These are phyloP conservation scores for Platerodrilus igneus DNA, from an alignment of 2,888 invertebrate species.

Conservation along the genomic window DNA sequence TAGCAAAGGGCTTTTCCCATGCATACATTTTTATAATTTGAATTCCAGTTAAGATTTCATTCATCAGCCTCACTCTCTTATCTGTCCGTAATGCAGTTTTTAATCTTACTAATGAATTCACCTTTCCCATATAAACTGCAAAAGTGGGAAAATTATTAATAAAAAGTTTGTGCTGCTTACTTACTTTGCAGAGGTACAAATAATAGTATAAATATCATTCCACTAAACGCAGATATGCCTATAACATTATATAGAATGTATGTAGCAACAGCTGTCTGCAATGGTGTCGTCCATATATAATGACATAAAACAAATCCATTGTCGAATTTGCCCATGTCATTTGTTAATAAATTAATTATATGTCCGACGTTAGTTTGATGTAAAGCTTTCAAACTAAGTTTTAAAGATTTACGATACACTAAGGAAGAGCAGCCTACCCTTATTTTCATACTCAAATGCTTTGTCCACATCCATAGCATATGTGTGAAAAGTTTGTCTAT, in stretches of 20 bases:
- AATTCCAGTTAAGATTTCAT: no score
- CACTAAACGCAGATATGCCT: slow-evolving; percentile 46
- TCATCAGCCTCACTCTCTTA: no score
- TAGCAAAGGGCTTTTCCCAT: no score
- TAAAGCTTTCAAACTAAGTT: slow-evolving; percentile 51
- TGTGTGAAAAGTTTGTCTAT: slow-evolving; percentile 46
- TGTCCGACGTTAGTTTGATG: slow-evolving; percentile 55
- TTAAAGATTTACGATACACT: slow-evolving; percentile 67
- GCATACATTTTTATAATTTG: no score
- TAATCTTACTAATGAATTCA: no score
- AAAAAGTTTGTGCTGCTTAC: no score
- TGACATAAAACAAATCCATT: slow-evolving; percentile 83
- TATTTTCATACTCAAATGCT: slow-evolving; percentile 81
- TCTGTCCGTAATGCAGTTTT: no score
- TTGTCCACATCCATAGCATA: slow-evolving; percentile 82
- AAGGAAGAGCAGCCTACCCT: slow-evolving; percentile 77
- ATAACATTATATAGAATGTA: slow-evolving; percentile 51
- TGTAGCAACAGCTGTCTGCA: slow-evolving; percentile 56
- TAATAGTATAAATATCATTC: slow-evolving; percentile 44
- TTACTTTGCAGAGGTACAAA: slow-evolving; percentile 46
- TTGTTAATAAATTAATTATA: slow-evolving; percentile 53
- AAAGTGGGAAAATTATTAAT: no score
- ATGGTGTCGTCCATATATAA: slow-evolving; percentile 69
- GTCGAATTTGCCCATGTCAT: slow-evolving; percentile 75
- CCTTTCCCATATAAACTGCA: no score